Evolutionary conservation across 2,797 vertebrate genomes (phyloP), one percentile per base, ranked within the genome.

Genomic region (Myotis pilosus): DNA sequence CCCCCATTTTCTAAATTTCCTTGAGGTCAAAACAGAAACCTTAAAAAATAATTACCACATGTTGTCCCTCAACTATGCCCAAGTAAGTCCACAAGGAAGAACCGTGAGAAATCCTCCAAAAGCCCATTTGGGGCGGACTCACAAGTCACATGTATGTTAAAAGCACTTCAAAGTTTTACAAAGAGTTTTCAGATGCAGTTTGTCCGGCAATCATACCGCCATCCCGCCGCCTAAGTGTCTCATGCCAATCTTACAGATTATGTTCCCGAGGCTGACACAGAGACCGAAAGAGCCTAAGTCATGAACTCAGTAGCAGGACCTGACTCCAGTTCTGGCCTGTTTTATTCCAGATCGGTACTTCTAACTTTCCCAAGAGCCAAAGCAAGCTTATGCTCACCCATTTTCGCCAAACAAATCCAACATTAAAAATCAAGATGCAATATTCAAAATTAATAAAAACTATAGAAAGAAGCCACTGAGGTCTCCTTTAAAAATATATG

Each of bases 401-500:
- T 41, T 95, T 89, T 94, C 80, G 96, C 80, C 72, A 92, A 41
- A 74, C 20, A 96, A 94, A 87, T 47, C 82, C 68, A 95, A 88
- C 69, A 89, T 76, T 95, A 96, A 95, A 79, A 89, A 66, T 10
- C 53, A 87, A 66, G 30, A 78, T 53, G 12, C 1, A 10, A 93
- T 84, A 96, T 93, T 94, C 41, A 89, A 96, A 96, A 97, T 96
- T 80, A 96, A 89, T 60, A 93, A 87, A 72, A 98, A 96, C 92
- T 6, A 19, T 38, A 96, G 91, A 57, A 92, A 57, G 81, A 90
- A 96, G 82, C 91, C 71, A 60, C 57, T 28, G 66, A 95, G 92
- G 88, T 76, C 84, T 97, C 88, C 76, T 96, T 92, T 66, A 68
- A 83, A 96, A 3, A 0, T 57, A 92, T 91, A 74, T 88, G 87